Conservation (phyloP, 2,888 invertebrate species). For the Pachydiplax longipennis region DNA sequence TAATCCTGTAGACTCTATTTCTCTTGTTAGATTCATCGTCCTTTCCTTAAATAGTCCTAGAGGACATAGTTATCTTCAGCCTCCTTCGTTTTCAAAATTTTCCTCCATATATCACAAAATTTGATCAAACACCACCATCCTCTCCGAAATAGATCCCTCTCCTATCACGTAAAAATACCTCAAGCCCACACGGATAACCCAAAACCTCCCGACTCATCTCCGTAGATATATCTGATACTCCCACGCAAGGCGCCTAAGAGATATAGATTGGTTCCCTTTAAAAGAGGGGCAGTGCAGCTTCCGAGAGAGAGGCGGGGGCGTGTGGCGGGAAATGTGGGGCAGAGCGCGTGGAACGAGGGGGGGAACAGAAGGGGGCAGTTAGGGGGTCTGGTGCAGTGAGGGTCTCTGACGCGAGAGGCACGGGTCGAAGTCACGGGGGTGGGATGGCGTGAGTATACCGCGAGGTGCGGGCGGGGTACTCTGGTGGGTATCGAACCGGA, state of each 20-base stretch:
- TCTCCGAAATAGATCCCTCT: too few species aligned
- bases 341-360: background rate
- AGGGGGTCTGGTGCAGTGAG: slow-evolving; percentile 10
- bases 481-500: background rate
- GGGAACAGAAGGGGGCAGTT: background rate
- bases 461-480: background rate
- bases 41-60: too few species aligned
- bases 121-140: too few species aligned
- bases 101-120: too few species aligned
- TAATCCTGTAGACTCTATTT: too few species aligned
- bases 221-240: background rate
- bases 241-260: background rate
- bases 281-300: slow-evolving; percentile 2
- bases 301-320: background rate
- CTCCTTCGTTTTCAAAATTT: too few species aligned
- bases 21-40: too few species aligned
- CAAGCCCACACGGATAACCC: too few species aligned
- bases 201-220: too few species aligned
- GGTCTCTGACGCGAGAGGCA: slow-evolving; percentile 8
- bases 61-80: too few species aligned
- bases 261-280: slow-evolving; percentile 1
- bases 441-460: background rate
- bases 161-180: too few species aligned
- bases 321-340: background rate
- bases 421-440: slow-evolving; percentile 24